These are phyloP conservation scores for Psilanteris sp. DNA, from an alignment of 1,140 invertebrate species.

Conservation along the genomic window DNA sequence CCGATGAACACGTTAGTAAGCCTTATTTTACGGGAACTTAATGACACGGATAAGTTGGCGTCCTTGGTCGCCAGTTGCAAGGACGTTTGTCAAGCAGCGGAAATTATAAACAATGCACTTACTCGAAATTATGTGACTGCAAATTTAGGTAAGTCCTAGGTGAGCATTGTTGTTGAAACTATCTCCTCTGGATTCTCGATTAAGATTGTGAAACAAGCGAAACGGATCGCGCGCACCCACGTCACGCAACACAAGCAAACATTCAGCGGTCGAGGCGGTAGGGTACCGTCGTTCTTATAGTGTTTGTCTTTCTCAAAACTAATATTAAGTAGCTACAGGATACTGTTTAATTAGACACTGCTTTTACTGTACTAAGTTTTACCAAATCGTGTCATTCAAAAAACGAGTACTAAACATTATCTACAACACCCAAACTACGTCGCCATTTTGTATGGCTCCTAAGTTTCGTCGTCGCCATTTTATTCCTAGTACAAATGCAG, in stretches of 20 bases:
- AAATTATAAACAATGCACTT: slow-evolving; percentile 13
- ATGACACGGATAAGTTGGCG: slow-evolving; percentile 50
- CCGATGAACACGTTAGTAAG: slow-evolving; percentile 11
- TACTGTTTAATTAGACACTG: not conserved
- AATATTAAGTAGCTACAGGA: too few species aligned
- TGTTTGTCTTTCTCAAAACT: too few species aligned
- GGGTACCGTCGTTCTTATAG: not conserved
- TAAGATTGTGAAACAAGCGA: not conserved
- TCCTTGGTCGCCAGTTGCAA: slow-evolving; percentile 43
- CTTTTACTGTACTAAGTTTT: not conserved
- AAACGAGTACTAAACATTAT: slow-evolving; percentile 39
- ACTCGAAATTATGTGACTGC: slow-evolving; percentile 10
- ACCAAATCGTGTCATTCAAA: slow-evolving; percentile 1
- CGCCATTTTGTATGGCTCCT: slow-evolving; percentile 53
- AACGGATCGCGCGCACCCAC: slow-evolving; percentile 31
- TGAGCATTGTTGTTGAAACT: slow-evolving; percentile 4
- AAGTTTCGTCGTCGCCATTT: slow-evolving; percentile 25
- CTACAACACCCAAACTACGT: slow-evolving; percentile 55
- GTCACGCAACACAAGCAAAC: slow-evolving; percentile 52
- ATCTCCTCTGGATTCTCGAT: not conserved
- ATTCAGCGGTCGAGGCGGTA: not conserved
- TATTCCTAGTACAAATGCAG: slow-evolving; percentile 36
- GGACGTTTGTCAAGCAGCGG: slow-evolving; percentile 20
- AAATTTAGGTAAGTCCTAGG: not conserved
- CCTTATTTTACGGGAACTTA: slow-evolving; percentile 20